A percentile compares a stretch with the other conserved stretches of the same genome.
Conservation (phyloP, 2,888 invertebrate species). For the Barypeithes pellucidus region DNA sequence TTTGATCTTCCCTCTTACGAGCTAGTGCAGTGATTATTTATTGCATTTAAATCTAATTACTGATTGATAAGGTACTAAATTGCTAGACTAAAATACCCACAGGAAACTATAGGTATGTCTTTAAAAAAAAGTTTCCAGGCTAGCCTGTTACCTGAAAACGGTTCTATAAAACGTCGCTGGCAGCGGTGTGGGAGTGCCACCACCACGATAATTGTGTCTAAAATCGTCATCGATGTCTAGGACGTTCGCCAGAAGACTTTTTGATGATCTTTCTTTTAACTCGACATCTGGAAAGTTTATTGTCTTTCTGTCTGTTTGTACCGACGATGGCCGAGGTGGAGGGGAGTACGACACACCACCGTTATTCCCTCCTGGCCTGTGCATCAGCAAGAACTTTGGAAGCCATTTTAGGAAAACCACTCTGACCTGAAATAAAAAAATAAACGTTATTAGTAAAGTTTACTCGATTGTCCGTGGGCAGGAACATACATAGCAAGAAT, state of each 20-base stretch:
- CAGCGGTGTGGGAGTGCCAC: constrained; percentile 73
- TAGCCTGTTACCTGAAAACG: constrained; percentile 78
- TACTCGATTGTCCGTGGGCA: too few species aligned
- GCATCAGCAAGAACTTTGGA: constrained; percentile 97
- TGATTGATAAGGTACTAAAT: too few species aligned
- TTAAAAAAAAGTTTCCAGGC: neutral
- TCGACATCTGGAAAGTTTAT: constrained; percentile 70
- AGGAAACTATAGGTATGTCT: neutral
- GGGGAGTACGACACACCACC: constrained; percentile 66
- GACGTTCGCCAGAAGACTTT: constrained; percentile 94
- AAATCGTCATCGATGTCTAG: constrained; percentile 97
- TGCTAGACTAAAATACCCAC: too few species aligned
- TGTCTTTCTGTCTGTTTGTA: constrained; percentile 68
- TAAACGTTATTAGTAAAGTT: too few species aligned
- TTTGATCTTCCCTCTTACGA: too few species aligned
- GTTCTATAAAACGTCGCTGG: constrained; percentile 80
- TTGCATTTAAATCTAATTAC: too few species aligned
- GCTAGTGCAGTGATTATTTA: too few species aligned
- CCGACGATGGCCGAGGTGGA: constrained; percentile 75
- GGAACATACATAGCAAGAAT: too few species aligned
- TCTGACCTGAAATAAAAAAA: constrained; percentile 78
- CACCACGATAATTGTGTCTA: constrained; percentile 84
- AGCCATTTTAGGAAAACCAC: constrained; percentile 97
- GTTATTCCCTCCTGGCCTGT: constrained; percentile 74
- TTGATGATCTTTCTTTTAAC: constrained; percentile 93